Base-by-base conservation (phyloP, 1,140 invertebrate species). In the Maniola jurtina region DNA sequence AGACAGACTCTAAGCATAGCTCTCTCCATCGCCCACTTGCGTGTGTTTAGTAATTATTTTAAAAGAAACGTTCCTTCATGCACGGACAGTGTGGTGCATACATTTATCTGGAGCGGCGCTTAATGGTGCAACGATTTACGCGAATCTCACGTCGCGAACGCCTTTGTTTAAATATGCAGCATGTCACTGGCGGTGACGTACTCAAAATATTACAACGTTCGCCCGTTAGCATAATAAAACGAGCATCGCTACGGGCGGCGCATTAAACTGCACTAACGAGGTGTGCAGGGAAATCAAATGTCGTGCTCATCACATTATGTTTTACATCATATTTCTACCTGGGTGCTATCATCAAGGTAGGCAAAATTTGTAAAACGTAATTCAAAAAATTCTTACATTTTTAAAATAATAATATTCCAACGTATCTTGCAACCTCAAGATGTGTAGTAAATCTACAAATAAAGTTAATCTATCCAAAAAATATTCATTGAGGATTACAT, bases 181-280 rank as follows among this genome's bases (percentile, higher is more conserved):
- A 76, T 84, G 83, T 85, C 84, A 86, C 81, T 81, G 76, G 68
- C 77, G 82, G 76, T 88, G 84, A 86, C 84, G 86, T 85, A 82
- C 83, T 88, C 84, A 75, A 88, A 87, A 90, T 84, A 88, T 86
- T 86, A 87, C 80, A 87, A 80, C 83, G 80, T 75, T 71, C 77
- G 80, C 78, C 83, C 78, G 83, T 87, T 85, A 83, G 88, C 84
- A 88, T 90, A 88, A 90, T 90, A 85, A 83, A 81, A 86, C 75
- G 83, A 84, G 78, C 83, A 81, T 77, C 81, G 84, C 83, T 83
- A 72, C 81, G 72, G 81, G 84, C 84, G 79, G 60, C 79, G 84
- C 87, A 90, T 90, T 87, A 90, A 88, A 80, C 78, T 85, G 76
- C 79, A 79, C 82, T 90, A 88, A 88, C 81, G 81, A 90, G 84